phyloP scores from a whole-genome alignment of 2,797 vertebrate species.

The Myripristis murdjan region DNA sequence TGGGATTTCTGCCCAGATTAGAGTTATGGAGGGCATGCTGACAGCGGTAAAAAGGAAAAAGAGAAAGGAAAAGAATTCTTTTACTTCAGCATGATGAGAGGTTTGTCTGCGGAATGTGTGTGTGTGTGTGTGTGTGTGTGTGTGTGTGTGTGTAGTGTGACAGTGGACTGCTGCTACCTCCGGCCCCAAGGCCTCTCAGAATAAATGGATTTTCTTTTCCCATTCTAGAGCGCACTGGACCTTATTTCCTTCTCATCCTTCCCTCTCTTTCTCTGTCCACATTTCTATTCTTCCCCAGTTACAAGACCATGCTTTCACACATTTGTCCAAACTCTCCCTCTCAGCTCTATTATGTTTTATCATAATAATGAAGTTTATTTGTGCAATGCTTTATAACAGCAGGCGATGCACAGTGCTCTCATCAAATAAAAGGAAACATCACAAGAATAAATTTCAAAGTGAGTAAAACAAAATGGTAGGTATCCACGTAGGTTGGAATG shows the following conservation, averaged over 20 bases:
- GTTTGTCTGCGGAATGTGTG: neutral
- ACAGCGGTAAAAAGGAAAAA: neutral
- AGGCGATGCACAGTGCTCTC: constrained; percentile 39
- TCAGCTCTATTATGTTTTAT: constrained; percentile 53
- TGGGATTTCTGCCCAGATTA: constrained; percentile 5
- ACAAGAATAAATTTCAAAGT: neutral
- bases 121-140: constrained; percentile 29
- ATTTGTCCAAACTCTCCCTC: constrained; percentile 57
- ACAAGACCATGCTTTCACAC: constrained; percentile 61
- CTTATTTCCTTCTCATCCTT: constrained; percentile 77
- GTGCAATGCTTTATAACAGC: constrained; percentile 56
- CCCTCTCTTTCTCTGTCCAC: constrained; percentile 75
- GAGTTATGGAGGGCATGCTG: neutral
- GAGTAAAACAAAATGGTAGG: neutral
- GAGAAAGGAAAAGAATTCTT: constrained; percentile 58
- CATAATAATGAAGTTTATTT: constrained; percentile 61
- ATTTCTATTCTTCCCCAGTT: constrained; percentile 68
- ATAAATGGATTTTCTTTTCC: constrained; percentile 86
- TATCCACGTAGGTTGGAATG: too few relatives aligned
- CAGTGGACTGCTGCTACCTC: constrained; percentile 72
- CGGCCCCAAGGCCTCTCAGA: constrained; percentile 79
- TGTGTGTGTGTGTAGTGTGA: too few relatives aligned
- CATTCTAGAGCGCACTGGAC: constrained; percentile 79
- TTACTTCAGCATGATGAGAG: constrained; percentile 63
- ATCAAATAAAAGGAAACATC: constrained; percentile 37